Evolutionary conservation across 2,888 invertebrate genomes (phyloP), one percentile per base, ranked within the genome.

Genomic region (Theretra japonica): DNA sequence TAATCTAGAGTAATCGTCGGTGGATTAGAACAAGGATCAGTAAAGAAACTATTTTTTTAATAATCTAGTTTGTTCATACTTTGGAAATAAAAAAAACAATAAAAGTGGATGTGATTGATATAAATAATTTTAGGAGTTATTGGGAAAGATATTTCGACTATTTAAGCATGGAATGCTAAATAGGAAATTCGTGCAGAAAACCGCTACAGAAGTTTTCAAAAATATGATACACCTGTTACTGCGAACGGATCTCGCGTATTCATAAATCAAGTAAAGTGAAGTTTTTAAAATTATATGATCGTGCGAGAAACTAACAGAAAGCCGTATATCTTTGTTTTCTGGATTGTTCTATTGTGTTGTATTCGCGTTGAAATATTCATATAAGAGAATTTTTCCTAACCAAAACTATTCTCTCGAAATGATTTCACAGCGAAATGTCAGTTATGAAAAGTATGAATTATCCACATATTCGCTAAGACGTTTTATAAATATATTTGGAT

Each of bases 251-350:
- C 65, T 65, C 65, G 23, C 41, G 41, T 65, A 48, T 65, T 65
- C 65, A 48, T 48, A 65, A 65, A 65, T 65, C 65, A 65, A 65
- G 4, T 17, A 65, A 23, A 48, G 65, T 65, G 65, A 65, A 65
- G 65, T 65, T 65, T 65, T 65, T 48, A 48, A 65, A 65, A 41
- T 65, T 65, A 41, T 65, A 48, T 48, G 62, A 41, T 48, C 41
- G 41, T 23, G 65, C 41, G 15, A 65, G 65, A 15, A 65, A 65
- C 15, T 21, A 48, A 21, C 23, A 48, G 41, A 17, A 17, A 15
- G 15, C 11, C 41, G 33, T 65, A 48, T 65, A 48, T 65, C 33
- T 65, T 48, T 48, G 65, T 65, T 65, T 65, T 65, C 41, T 65
- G 23, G 11, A 48, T 60, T 60, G 60, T 60, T 65, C 48, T 23